Conservation (phyloP, 2,113 vertebrate species). For the Dasyornis broadbenti region DNA sequence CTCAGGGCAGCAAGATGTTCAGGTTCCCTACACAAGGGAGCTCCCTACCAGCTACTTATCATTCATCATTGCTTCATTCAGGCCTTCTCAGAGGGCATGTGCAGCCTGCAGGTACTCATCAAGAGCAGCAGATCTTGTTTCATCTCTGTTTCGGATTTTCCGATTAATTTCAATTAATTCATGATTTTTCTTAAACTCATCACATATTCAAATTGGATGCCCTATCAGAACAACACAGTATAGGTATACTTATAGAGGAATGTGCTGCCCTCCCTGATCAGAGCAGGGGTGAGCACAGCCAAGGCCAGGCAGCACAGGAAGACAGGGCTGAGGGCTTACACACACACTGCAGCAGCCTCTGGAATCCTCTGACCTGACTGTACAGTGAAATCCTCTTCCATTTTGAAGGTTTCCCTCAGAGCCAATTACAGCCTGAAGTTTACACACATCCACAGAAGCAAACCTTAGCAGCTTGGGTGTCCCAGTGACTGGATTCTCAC, state of each 20-base stretch:
- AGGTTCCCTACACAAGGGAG: neutral
- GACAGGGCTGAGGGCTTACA: neutral
- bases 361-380: neutral
- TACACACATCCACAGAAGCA: conserved; percentile 2
- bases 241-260: neutral
- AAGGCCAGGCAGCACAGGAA: neutral
- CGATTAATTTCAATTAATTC: neutral
- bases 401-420: neutral
- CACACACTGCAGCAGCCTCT: neutral
- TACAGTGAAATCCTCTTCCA: neutral
- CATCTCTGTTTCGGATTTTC: neutral
- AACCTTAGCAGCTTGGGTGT: neutral
- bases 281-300: neutral
- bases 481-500: neutral
- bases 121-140: neutral
- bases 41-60: neutral
- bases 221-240: neutral
- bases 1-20: accelerated
- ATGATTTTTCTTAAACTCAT: neutral
- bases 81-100: neutral
- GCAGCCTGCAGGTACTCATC: neutral
- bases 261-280: conserved; percentile 35
- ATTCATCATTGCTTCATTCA: neutral
- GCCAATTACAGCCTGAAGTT: neutral
- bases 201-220: neutral